phyloP scores from a whole-genome alignment of 2,888 invertebrate genomes.

The Pemphredon lugubris region DNA sequence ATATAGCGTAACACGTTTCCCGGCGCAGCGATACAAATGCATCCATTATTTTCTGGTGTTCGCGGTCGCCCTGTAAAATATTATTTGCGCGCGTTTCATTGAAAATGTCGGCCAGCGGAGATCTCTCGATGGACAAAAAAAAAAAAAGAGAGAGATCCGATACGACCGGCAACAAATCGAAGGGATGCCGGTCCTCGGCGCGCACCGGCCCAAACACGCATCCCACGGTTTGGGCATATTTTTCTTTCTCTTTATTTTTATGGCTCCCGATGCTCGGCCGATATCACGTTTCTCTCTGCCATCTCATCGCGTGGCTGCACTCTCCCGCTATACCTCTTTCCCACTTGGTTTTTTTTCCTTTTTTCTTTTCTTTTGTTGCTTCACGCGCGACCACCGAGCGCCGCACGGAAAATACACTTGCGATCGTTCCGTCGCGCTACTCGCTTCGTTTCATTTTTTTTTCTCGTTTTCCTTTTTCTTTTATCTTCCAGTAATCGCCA shows the following conservation, averaged over 20 bases:
- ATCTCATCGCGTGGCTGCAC: slow-evolving; percentile 23
- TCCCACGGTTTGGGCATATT: slow-evolving; percentile 40
- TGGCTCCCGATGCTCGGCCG: slow-evolving; percentile 34
- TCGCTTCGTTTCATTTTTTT: slow-evolving; percentile 20
- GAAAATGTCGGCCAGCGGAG: slow-evolving; percentile 35
- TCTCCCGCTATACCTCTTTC: slow-evolving; percentile 13
- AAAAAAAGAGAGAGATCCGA: slow-evolving; percentile 38
- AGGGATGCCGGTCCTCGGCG: slow-evolving; percentile 42
- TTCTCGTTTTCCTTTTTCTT: slow-evolving; percentile 20
- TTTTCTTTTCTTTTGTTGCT: neutral
- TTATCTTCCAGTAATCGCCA: slow-evolving; percentile 45
- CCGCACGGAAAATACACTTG: neutral
- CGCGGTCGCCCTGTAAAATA: too few species aligned
- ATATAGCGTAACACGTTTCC: too few species aligned
- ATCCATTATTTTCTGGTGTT: too few species aligned
- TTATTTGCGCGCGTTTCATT: slow-evolving; percentile 43
- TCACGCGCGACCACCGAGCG: too few species aligned
- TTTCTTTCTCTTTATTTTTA: slow-evolving; percentile 58
- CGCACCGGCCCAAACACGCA: slow-evolving; percentile 54
- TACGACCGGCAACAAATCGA: slow-evolving; percentile 32
- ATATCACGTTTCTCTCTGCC: slow-evolving; percentile 47
- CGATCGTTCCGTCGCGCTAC: neutral
- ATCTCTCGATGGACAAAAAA: slow-evolving; percentile 25
- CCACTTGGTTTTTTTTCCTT: slow-evolving; percentile 21
- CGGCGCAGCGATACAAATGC: too few species aligned